Evolutionary conservation across 2,113 vertebrate species (phyloP), one percentile per base, ranked within the genome.

Genomic region (Crotophaga sulcirostris): DNA sequence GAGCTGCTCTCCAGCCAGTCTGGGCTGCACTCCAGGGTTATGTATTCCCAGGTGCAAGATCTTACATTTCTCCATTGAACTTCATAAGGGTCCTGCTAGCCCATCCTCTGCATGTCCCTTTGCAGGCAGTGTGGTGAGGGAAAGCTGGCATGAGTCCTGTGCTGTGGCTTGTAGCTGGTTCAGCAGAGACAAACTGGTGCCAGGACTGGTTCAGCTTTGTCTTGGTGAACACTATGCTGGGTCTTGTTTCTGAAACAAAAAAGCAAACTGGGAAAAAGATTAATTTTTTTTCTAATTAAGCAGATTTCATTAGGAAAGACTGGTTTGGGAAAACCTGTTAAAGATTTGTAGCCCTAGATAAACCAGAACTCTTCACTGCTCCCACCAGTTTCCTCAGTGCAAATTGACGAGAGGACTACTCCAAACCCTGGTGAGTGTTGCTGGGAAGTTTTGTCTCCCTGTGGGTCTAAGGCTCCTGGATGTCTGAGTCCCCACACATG

Each of bases 351-450:
- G 78, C 38, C 2, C 11, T 15, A 33, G n/a, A 5, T 24, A 42
- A 64, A 44, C 10, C 8, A 12, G 51, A 72, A n/a, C 44, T 4
- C 11, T 23, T 84, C 64, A 14, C 51, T 14, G 16, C 59, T 66
- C n/a, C 19, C 1, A 0, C 26, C 28, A 5, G 11, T 18, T 29
- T 13, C 1, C 23, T 49, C 47, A 24, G 3, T 47, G n/a, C 60
- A 38, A 80, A 20, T 13, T 10, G 40, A 21, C 16, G 31, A 67
- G 73, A 36, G 84, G 17, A 28, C 16, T 13, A 1, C 4, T 36
- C 59, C 59, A 44, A 11, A 11, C 25, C 26, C 21, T 20, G 52
- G 8, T 9, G 55, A 55, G 29, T 1, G 0, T 38, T 3, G 26
- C 55, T 82, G 77, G 24, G 1, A 66, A 36, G n/a, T 10, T 67